Evolutionary conservation across 2,113 vertebrate genomes (phyloP), one percentile per base, ranked within the genome.

Genomic region (Campylorhamphus procurvoides): DNA sequence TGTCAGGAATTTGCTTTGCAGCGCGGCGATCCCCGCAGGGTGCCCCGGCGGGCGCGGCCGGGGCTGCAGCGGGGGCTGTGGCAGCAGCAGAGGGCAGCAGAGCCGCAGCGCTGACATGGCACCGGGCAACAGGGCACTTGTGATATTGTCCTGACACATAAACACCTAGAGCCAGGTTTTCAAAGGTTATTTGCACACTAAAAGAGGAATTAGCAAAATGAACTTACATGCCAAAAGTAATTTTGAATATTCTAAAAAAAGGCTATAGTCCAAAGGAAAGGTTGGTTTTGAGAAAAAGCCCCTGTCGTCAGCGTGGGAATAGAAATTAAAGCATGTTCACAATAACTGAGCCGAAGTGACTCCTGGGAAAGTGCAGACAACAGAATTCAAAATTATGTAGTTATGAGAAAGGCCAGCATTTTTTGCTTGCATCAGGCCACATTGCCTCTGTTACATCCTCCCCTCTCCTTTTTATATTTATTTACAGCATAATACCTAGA

Each of bases 71-170:
- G 35, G 37, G 59, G 59, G 56, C 20, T 58, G 56, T 15, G 14
- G n/a, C 14, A 24, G 86, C 31, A 25, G 88, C 40, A 99, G 99
- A 98, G 98, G 98, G 98, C 98, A 99, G 99, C 98, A 99, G 97
- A 98, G 99, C 97, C 66, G 98, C 94, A 94, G 75, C 62, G 96
- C 49, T 93, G 91, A 95, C 97, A 93, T 56, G 96, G 78, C 91
- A 87, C 91, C 68, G 96, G 96, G 97, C 97, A 95, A 58, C 53
- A 97, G 94, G 97, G 92, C 95, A 91, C 40, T 96, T 66, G 97
- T 97, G 97, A 97, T 79, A 97, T 95, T 97, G 98, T 96, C 97
- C 97, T 89, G 97, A 96, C 98, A 98, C 98, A 98, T 98, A 98
- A 98, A 98, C 97, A 98, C 98, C 98, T 98, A 91, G 33, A 69